A percentile compares a stretch with the other conserved stretches of the same genome.
These are phyloP conservation scores for Nyctibius grandis DNA, from an alignment of 2,797 vertebrate species.

Conservation along the genomic window DNA sequence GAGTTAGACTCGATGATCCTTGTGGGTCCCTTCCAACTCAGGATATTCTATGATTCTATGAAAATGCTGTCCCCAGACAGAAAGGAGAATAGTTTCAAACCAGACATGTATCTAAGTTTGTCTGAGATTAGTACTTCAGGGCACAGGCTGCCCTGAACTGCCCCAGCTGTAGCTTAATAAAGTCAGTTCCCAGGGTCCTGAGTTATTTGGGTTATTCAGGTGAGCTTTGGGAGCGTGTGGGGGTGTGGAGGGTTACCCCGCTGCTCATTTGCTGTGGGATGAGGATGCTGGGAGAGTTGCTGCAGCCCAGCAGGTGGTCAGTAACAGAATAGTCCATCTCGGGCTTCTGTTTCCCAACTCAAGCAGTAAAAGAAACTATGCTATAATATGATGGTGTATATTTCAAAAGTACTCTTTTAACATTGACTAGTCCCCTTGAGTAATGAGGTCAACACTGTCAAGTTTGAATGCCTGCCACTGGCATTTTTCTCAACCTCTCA, in stretches of 20 bases:
- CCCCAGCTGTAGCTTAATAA: background rate
- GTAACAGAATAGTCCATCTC: background rate
- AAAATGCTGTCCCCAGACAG: background rate
- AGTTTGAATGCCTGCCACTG: background rate
- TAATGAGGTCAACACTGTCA: background rate
- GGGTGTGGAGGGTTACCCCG: background rate
- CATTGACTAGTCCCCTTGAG: too few species aligned
- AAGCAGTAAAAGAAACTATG: background rate
- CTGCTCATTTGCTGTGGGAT: fast-evolving
- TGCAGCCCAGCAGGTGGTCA: background rate
- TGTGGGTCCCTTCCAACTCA: too few species aligned
- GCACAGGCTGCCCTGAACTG: background rate
- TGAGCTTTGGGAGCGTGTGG: background rate
- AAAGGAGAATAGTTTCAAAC: background rate
- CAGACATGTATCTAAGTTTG: background rate
- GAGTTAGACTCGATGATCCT: too few species aligned
- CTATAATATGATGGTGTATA: background rate
- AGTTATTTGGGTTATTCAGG: fast-evolving
- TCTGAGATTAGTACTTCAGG: background rate
- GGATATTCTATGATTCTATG: too few species aligned
- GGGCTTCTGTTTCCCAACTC: background rate
- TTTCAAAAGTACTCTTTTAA: background rate
- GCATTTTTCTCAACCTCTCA: background rate
- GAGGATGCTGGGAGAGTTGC: background rate
- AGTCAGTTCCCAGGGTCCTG: background rate